Base-by-base conservation (phyloP, 2,888 invertebrate genomes). In the Scaptomyza reducta region DNA sequence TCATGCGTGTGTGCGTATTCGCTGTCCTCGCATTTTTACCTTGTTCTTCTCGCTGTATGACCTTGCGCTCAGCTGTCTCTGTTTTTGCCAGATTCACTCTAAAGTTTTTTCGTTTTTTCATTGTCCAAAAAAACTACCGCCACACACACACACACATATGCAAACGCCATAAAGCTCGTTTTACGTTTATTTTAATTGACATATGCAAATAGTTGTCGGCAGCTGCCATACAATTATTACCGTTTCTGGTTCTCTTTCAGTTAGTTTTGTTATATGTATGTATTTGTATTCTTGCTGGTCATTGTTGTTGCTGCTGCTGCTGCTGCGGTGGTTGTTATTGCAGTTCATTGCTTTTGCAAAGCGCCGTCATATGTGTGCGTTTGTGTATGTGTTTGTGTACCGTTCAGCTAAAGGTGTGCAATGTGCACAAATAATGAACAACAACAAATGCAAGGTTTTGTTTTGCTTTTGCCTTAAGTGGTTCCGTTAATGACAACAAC, bases 61-160 rank as follows among this genome's bases (percentile, higher is more conserved):
- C 76, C 73, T 74, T 75, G 75, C 9, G 66, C 57, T 66, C 71
- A 70, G 75, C 65, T 70, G 56, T 42, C 56, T 64, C 53, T 56
- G 59, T 22, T 33, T 18, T 18, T n/a, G 31, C 67, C 70, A 73
- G 47, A 56, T 70, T 68, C 55, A 44, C 50, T 68, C 22, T 56
- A 49, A n/a, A n/a, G n/a, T n/a, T n/a, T 22, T 22, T 22, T 4
- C 55, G 45, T n/a, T 35, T 35, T 35, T 35, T n/a, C 58, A 44
- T 47, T 31, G 53, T 53, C 35, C n/a, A 44, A 63, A 61, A 31
- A 14, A 45, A 41, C n/a, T 47, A 33, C 7, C 27, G 27, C 27
- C 14, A 13, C n/a, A n/a, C n/a, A n/a, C n/a, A 25, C 5, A 4
- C 29, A 31, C 25, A 44, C 61, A 50, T 41, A 38, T 45, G 41